Base-by-base conservation (phyloP, 2,888 invertebrate genomes). In the Torymus tubicola region DNA sequence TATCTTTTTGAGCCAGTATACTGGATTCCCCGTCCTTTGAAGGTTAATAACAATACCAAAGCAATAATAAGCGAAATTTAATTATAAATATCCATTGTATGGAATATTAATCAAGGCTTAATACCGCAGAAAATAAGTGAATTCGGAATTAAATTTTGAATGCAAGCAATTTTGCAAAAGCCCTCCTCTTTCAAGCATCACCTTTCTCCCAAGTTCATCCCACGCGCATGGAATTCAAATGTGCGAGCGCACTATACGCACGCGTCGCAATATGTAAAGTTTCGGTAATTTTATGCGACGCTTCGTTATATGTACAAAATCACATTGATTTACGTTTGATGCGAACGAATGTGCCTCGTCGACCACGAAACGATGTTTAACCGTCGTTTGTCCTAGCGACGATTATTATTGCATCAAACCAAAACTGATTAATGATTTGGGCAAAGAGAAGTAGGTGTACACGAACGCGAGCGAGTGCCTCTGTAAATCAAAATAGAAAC, bases 291-390 rank as follows among this genome's bases (percentile, higher is more conserved):
- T 53, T 61, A 65, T 58, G 72, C 72, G 67, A 65, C 55, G 65
- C 58, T 31, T 60, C 65, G 60, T 77, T 21, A 64, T 57, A 63
- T 18, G 60, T 64, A 77, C 21, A 65, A 78, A 78, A 72, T 78
- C 60, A 18, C 71, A 78, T 72, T 78, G 67, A 67, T 78, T 78
- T 72, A 67, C 61, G 55, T 72, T 78, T 55, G 64, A 67, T 67
- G 67, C 18, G 67, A 58, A 74, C 67, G 55, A 14, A 60, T 18
- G 63, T 52, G 63, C 21, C 63, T 53, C 42, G 13, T 24, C 31
- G 31, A 55, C n/a, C 67, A 63, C 24, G 69, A 31, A 76, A 69
- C 31, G 61, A 58, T 78, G 65, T 71, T 72, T 60, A 65, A 61
- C 60, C 53, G 12, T 67, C 60, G 61, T 72, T 78, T 55, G 55